Base-by-base conservation (phyloP, 2,113 vertebrate genomes). In the Leucopternis melanops region DNA sequence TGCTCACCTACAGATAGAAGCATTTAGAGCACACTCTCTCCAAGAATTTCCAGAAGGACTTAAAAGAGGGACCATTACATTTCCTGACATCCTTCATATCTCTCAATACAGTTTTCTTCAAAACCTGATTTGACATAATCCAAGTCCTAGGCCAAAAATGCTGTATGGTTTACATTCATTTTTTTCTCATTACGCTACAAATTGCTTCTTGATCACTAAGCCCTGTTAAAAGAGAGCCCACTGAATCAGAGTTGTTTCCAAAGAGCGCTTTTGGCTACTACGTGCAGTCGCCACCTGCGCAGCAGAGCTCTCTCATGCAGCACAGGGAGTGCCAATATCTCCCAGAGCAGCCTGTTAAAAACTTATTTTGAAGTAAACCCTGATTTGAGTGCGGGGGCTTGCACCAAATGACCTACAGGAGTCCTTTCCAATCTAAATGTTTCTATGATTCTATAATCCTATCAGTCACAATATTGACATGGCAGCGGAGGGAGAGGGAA, bases 1-100 rank as follows among this genome's bases (percentile, higher is more conserved):
- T 81, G 38, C 85, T 93, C 90, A 84, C 88, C 92, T 92, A 52
- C 44, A 88, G 66, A 61, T 62, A 67, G 72, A 82, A 26, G 54
- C 59, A 70, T 65, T 71, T 66, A 75, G 34, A 70, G 15, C 23
- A 50, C 42, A n/a, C 10, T 40, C 44, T 86, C 42, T 92, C 55
- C 38, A 86, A 90, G 65, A 93, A 86, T 86, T 86, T 94, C 81
- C 86, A 74, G 61, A 80, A 91, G 47, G 40, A 81, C 38, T 86
- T 93, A 50, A 92, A 86, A 36, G 32, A 74, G 27, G 11, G 57
- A 55, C 57, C 32, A 52, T 84, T 94, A 44, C 11, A n/a, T 92
- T 96, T 88, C 47, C 55, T 78, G 86, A 72, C 29, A 72, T 32
- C 32, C 16, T 86, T 86, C 61, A 38, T n/a, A 66, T 62, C 18